phyloP scores from a whole-genome alignment of 2,113 vertebrate genomes.

The Salvelinus alpinus region DNA sequence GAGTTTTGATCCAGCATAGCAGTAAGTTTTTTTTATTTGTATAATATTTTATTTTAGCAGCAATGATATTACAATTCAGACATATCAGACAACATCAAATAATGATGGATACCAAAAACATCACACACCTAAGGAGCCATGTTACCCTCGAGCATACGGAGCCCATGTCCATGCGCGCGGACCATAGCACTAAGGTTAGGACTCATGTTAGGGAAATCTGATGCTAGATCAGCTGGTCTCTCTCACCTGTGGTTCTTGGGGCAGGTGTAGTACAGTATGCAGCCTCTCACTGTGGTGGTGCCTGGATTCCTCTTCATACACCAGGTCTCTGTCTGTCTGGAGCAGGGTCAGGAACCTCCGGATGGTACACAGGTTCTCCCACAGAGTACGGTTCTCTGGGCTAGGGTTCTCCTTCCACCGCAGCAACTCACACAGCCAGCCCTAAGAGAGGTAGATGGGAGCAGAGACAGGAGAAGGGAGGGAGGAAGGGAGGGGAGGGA shows the following conservation, averaged over 20 bases:
- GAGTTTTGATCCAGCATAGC: too few species aligned
- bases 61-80: too few species aligned
- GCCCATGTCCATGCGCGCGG: too few species aligned
- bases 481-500: background rate
- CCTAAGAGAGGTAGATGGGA: conserved; percentile 67
- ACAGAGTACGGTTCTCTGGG: conserved; percentile 95
- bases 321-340: conserved; percentile 88
- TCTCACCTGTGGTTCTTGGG: conserved; percentile 92
- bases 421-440: conserved; percentile 96
- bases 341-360: conserved; percentile 91
- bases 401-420: conserved; percentile 98
- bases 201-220: too few species aligned
- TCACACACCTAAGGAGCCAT: too few species aligned
- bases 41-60: too few species aligned
- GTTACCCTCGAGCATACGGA: too few species aligned
- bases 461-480: background rate
- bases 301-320: conserved; percentile 94
- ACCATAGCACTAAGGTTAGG: too few species aligned
- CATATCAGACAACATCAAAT: too few species aligned
- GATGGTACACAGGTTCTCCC: conserved; percentile 99
- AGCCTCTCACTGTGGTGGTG: conserved; percentile 94
- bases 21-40: too few species aligned
- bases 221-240: background rate
- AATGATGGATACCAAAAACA: too few species aligned
- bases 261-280: conserved; percentile 92